Evolutionary conservation across 2,888 invertebrate genomes (phyloP).

Genomic region (Ernsta delagoae): DNA sequence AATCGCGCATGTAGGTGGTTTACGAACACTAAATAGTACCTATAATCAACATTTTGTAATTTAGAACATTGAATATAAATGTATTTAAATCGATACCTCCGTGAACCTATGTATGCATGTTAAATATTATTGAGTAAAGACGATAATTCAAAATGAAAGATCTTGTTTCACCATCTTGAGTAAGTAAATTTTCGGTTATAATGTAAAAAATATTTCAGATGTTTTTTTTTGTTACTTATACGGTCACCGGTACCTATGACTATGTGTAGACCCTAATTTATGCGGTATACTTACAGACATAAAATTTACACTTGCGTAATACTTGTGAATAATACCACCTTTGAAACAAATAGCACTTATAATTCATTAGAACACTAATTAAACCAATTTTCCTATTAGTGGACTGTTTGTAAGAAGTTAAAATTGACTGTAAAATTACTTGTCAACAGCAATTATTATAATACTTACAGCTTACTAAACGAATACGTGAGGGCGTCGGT

Average conservation of each 20-base stretch:
- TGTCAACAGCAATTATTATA: slow-evolving; percentile 21
- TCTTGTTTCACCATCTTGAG: background rate
- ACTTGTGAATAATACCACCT: background rate
- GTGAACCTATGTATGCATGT: background rate
- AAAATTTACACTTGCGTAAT: slow-evolving; percentile 2
- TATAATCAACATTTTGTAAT: background rate
- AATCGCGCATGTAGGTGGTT: too few species aligned
- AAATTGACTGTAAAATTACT: slow-evolving; percentile 15
- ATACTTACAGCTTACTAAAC: slow-evolving; percentile 8
- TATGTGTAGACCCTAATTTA: too few species aligned
- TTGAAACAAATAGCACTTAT: slow-evolving; percentile 1
- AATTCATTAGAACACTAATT: background rate
- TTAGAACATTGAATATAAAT: slow-evolving; percentile 8
- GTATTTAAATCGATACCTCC: slow-evolving; percentile 5
- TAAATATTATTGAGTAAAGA: background rate
- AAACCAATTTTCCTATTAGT: slow-evolving; percentile 10
- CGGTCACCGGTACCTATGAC: background rate
- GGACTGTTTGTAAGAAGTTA: background rate
- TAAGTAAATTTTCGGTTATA: background rate
- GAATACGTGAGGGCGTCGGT: slow-evolving; percentile 18
- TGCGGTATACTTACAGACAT: background rate
- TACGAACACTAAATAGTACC: too few species aligned
- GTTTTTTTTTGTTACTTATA: background rate
- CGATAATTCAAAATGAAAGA: background rate
- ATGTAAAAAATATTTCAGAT: background rate